Base-by-base conservation (phyloP, 2,888 invertebrate genomes). In the Chrysolina oricalcia region DNA sequence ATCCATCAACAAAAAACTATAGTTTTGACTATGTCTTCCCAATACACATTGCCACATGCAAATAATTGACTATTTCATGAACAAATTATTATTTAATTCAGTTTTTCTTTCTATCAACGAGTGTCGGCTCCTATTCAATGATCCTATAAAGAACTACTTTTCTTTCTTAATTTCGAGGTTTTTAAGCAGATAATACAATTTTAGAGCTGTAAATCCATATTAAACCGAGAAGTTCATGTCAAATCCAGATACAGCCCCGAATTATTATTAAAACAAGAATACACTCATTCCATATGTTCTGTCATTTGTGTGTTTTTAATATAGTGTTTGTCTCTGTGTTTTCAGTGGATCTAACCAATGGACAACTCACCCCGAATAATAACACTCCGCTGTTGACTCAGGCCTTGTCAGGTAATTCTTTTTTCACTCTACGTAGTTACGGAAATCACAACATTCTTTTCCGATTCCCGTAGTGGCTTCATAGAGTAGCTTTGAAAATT, bases 281-380 rank as follows among this genome's bases (percentile, higher is more conserved):
- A 83, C 82, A 81, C 74, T 70, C 76, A 73, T 78, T 17, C 48
- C 27, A 65, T 53, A 66, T 73, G 74, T 76, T 69, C 76, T 67
- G 81, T 82, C 81, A 81, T 76, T 80, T 78, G 77, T 75, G 65
- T 77, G 73, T 75, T 81, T 85, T 84, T 87, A 87, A 87, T 87
- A 83, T 84, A 79, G 81, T 85, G 81, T 77, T 86, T 86, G 86
- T 86, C 84, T 86, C 83, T 88, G 86, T 88, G 86, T 87, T 89
- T 89, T 86, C 88, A 96, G 96, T 97, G 93, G 97, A 97, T 93
- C 94, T 97, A 92, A 95, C 96, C 92, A 97, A 97, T 91, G 97
- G 97, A 90, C 97, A 97, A 92, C 94, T 97, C 90, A 97, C 97
- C 90, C 96, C 96, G 90, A 97, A 97, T 93, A 96, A 96, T 94